Percentiles rank a stretch among this genome's conserved stretches.
Conservation (phyloP, 1,140 invertebrate genomes). For the Rhagoletis pomonella region DNA sequence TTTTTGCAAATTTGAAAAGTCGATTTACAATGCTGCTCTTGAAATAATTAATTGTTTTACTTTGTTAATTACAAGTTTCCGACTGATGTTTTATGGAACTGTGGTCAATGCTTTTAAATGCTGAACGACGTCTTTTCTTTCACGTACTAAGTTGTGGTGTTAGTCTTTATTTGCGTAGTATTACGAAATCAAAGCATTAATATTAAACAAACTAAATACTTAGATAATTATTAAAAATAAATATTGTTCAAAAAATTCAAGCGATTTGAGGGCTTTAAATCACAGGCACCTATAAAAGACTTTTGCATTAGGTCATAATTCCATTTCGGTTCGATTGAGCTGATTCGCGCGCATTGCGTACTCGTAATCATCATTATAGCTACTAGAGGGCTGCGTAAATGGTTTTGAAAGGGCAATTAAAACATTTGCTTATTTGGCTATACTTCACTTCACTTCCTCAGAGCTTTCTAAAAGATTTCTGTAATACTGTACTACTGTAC, state of each 20-base stretch:
- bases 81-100: background rate
- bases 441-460: no score
- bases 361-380: no score
- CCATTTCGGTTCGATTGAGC: background rate
- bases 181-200: background rate
- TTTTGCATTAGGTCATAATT: conserved; percentile 18
- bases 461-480: no score
- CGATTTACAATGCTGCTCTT: background rate
- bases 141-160: background rate
- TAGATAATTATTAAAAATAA: conserved; percentile 43
- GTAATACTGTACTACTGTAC: no score
- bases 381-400: no score
- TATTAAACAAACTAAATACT: background rate
- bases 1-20: no score
- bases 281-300: background rate
- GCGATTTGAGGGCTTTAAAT: background rate
- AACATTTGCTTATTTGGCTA: no score
- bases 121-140: background rate
- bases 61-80: background rate
- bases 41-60: background rate
- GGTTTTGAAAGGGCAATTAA: no score
- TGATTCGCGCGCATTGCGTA: no score
- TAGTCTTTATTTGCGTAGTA: background rate
- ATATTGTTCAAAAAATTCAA: background rate
- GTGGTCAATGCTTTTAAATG: conserved; percentile 11